phyloP scores from a whole-genome alignment of 23 tunicate genomes.

The Clavelina lepadiformis region DNA sequence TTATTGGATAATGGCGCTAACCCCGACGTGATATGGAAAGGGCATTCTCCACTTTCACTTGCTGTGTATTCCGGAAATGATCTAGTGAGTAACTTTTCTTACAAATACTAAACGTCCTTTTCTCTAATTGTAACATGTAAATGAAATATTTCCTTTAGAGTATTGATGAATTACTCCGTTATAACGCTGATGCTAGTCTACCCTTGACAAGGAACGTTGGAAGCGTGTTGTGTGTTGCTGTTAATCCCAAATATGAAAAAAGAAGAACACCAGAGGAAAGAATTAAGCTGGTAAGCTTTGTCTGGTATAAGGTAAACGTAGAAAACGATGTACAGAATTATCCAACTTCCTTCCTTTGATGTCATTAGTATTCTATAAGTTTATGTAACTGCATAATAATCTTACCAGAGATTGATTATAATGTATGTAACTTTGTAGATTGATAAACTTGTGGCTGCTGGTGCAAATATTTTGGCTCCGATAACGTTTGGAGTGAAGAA shows the following conservation, averaged over 20 bases:
- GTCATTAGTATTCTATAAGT: no score
- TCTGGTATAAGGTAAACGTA: no score
- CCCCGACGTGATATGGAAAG: conserved; percentile 91
- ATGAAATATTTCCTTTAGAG: conserved; percentile 48
- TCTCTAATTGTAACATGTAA: neutral
- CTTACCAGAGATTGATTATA: no score
- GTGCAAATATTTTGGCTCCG: conserved; percentile 83
- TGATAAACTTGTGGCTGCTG: conserved; percentile 52
- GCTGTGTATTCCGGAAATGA: conserved; percentile 87
- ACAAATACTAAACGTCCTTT: neutral
- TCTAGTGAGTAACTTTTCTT: conserved; percentile 24
- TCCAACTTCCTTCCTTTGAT: no score
- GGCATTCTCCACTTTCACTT: conserved; percentile 83
- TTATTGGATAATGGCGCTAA: conserved; percentile 74
- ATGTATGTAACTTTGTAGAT: conserved; percentile 56
- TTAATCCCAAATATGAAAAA: conserved; percentile 64
- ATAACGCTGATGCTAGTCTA: conserved; percentile 70
- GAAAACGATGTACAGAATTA: no score
- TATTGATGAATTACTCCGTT: conserved; percentile 51
- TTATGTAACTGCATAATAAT: no score
- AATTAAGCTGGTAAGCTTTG: conserved; percentile 52
- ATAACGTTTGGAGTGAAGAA: conserved; percentile 68
- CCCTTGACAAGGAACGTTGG: conserved; percentile 60
- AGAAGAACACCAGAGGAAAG: conserved; percentile 38
- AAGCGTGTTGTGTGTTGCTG: conserved; percentile 61